Percentiles rank a stretch among this genome's conserved stretches.
phyloP scores from a whole-genome alignment of 2,888 invertebrate genomes.

The Galerucella calmariensis region DNA sequence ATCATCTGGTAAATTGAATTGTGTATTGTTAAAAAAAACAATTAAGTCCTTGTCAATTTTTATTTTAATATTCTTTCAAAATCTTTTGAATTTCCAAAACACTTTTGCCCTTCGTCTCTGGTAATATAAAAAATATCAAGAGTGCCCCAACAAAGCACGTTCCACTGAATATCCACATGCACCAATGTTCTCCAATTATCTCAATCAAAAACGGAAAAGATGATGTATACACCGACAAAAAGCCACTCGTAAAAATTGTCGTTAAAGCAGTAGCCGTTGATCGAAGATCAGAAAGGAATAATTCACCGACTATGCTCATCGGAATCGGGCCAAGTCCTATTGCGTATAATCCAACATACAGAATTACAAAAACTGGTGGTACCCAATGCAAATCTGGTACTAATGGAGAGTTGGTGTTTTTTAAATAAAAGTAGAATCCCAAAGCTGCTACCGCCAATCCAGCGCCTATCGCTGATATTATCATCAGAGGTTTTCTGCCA shows the following conservation, averaged over 20 bases:
- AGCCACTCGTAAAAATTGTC: background rate
- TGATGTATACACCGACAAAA: background rate
- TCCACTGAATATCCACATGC: slow-evolving; percentile 20
- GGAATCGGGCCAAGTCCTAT: slow-evolving; percentile 25
- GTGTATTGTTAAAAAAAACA: background rate
- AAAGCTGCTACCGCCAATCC: background rate
- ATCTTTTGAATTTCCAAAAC: slow-evolving; percentile 16
- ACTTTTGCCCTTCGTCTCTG: slow-evolving; percentile 28
- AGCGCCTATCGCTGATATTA: slow-evolving; percentile 17
- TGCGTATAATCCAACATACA: slow-evolving; percentile 8
- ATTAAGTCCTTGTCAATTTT: background rate
- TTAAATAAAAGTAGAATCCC: slow-evolving; percentile 26
- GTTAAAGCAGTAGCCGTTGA: slow-evolving; percentile 13
- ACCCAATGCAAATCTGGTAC: slow-evolving; percentile 13
- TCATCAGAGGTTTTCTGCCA: slow-evolving; percentile 21
- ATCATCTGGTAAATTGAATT: background rate
- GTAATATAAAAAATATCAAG: slow-evolving; percentile 11
- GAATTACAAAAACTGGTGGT: slow-evolving; percentile 1
- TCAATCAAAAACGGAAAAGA: background rate
- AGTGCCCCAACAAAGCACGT: background rate
- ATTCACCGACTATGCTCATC: background rate
- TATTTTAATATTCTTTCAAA: slow-evolving; percentile 14
- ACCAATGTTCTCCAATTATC: background rate
- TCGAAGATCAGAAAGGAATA: slow-evolving; percentile 13
- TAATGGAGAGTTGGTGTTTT: slow-evolving; percentile 4